Conservation (phyloP, 2,888 invertebrate species). For the Volucella inflata region DNA sequence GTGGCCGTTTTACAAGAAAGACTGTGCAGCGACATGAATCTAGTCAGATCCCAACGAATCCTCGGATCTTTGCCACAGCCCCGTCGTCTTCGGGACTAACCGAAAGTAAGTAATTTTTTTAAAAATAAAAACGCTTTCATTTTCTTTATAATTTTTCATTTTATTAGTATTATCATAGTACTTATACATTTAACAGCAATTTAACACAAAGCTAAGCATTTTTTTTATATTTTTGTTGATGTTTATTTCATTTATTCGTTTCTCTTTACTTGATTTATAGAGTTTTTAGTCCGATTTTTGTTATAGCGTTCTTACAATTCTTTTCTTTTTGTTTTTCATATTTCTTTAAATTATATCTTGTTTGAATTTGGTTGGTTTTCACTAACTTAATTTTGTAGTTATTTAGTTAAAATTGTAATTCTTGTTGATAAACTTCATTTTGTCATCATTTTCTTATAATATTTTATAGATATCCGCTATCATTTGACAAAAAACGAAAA, state of each 20-base stretch:
- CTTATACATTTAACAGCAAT: constrained; percentile 84
- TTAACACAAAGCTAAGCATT: constrained; percentile 84
- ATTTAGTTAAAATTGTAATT: constrained; percentile 62
- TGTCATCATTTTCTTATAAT: constrained; percentile 51
- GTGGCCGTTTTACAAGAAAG: too few relatives aligned
- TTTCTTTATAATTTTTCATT: constrained; percentile 67
- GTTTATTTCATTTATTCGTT: constrained; percentile 66
- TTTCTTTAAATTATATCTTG: constrained; percentile 12
- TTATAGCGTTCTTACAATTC: constrained; percentile 61
- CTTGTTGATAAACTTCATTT: constrained; percentile 65
- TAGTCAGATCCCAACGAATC: too few relatives aligned
- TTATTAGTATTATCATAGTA: constrained; percentile 78
- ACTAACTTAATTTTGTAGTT: constrained; percentile 70
- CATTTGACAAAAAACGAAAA: constrained; percentile 30
- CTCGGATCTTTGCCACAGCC: too few relatives aligned
- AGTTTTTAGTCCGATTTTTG: constrained; percentile 25
- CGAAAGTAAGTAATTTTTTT: too few relatives aligned
- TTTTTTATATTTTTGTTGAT: constrained; percentile 78
- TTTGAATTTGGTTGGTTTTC: constrained; percentile 52
- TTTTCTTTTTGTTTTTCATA: constrained; percentile 33
- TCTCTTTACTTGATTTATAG: constrained; percentile 75
- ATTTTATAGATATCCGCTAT: constrained; percentile 61
- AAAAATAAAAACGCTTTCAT: background rate
- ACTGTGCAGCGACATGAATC: too few relatives aligned
- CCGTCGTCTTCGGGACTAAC: too few relatives aligned